Evolutionary conservation across 2,797 vertebrate genomes (phyloP), one percentile per base, ranked within the genome.

Genomic region (Lophotriccus pileatus): DNA sequence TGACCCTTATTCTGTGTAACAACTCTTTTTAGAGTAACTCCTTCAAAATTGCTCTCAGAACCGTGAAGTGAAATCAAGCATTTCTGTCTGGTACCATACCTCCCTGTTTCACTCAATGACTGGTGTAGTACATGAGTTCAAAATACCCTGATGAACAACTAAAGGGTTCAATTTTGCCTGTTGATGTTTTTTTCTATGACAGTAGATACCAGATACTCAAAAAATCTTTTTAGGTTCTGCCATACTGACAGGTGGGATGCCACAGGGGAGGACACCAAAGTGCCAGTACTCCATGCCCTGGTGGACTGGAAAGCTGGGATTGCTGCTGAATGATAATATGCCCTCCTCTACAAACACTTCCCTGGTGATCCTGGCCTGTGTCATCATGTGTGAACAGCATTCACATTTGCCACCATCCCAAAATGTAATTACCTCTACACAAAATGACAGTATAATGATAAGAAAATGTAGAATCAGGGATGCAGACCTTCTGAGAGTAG

Each of bases 401-500:
- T 89, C 36, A 68, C 52, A 83, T 92, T 72, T 81, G 56, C 70
- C 63, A 69, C 84, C 78, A 22, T 69, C 66, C 92, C 91, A 73
- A 95, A 91, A 95, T 66, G 60, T 53, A 82, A 47, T 78, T 91
- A 50, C 77, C 67, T 81, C 87, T 75, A 53, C 27, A 76, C 70
- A 73, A 89, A 94, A 95, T 84, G 58, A 66, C 69, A 91, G 32
- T 49, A 58, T 68, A 93, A 79, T 56, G 60, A 41, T 46, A 24
- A 82, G 52, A 56, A 96, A 96, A 95, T 62, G 79, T 24, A 77
- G 83, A 93, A 91, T 89, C 67, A 58, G 41, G 68, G 41, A 87
- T 80, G 86, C 63, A 86, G 90, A 76, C 95, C 77, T 94, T 60
- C 55, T 43, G 10, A 1, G 2, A 62, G 25, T 27, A 76, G 24